Percentiles rank a stretch among this genome's conserved stretches.
These are phyloP conservation scores for Apodemia mormo DNA, from an alignment of 2,888 invertebrate genomes.

Conservation along the genomic window DNA sequence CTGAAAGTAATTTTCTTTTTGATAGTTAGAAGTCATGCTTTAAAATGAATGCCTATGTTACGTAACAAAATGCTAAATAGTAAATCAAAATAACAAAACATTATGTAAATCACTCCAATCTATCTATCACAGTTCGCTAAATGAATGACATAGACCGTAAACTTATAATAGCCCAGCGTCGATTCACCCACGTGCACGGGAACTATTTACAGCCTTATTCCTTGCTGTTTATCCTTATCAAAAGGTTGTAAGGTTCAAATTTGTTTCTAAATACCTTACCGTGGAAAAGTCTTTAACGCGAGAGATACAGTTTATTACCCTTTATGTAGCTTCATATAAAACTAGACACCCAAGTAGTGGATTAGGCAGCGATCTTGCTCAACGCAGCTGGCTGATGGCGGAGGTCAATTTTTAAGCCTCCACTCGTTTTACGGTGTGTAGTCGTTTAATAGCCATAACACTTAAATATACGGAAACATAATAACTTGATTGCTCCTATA, in stretches of 20 bases:
- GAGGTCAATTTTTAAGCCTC: slow-evolving; percentile 68
- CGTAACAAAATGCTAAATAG: slow-evolving; percentile 26
- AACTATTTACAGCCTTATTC: slow-evolving; percentile 29
- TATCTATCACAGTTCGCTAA: slow-evolving; percentile 67
- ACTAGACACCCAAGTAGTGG: slow-evolving; percentile 78
- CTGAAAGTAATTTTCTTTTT: too few relatives aligned
- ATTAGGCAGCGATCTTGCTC: slow-evolving; percentile 61
- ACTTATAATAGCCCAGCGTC: slow-evolving; percentile 56
- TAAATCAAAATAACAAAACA: slow-evolving; percentile 28
- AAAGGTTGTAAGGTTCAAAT: slow-evolving; percentile 44
- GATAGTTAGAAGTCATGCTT: too few relatives aligned
- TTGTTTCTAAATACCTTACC: slow-evolving; percentile 26
- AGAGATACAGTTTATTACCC: slow-evolving; percentile 57
- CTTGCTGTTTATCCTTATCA: slow-evolving; percentile 29
- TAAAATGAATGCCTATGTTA: neutral
- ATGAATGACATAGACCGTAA: slow-evolving; percentile 71
- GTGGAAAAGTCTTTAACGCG: slow-evolving; percentile 21
- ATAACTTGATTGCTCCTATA: slow-evolving; percentile 32
- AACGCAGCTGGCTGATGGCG: slow-evolving; percentile 49
- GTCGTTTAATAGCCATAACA: slow-evolving; percentile 64
- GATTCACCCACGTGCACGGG: slow-evolving; percentile 66
- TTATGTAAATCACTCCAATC: slow-evolving; percentile 53
- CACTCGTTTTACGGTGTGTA: slow-evolving; percentile 69
- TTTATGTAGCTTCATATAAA: slow-evolving; percentile 67
- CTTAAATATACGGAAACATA: slow-evolving; percentile 27